Evolutionary conservation across 2,797 vertebrate species (phyloP).

Genomic region (Dryobates pubescens): DNA sequence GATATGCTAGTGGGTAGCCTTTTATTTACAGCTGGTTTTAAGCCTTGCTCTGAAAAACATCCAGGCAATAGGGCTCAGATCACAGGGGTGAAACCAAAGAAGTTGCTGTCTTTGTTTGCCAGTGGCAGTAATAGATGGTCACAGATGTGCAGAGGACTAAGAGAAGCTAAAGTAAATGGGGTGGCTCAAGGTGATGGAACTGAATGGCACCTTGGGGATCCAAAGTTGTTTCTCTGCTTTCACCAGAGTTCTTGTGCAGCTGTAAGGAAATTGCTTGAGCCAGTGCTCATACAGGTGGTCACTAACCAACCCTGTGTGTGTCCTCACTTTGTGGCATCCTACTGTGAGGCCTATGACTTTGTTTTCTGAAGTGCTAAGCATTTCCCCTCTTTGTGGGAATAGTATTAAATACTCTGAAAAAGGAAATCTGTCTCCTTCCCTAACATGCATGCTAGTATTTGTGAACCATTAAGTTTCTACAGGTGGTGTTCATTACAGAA

Average conservation of each 20-base stretch:
- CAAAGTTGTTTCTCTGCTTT: neutral
- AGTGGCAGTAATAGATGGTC: neutral
- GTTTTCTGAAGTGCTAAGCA: neutral
- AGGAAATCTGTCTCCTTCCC: neutral
- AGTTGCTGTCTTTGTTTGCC: neutral
- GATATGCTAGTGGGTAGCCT: neutral
- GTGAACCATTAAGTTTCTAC: neutral
- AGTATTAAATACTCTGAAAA: constrained; percentile 1
- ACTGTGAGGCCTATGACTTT: neutral
- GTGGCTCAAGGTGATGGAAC: neutral
- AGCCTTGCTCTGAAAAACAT: neutral
- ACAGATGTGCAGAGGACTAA: neutral
- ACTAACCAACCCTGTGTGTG: neutral
- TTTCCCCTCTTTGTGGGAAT: constrained; percentile 1
- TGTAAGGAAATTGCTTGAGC: neutral
- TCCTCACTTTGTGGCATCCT: neutral
- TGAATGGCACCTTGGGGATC: neutral
- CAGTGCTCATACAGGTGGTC: neutral
- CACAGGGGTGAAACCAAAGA: neutral
- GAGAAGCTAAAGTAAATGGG: neutral
- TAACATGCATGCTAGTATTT: neutral
- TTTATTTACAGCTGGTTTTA: neutral
- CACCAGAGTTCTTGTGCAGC: neutral
- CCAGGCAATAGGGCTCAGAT: neutral
- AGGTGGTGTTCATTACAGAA: neutral